These are phyloP conservation scores for Marasmarcha lunaedactyla DNA, from an alignment of 2,888 invertebrate species.

Conservation along the genomic window DNA sequence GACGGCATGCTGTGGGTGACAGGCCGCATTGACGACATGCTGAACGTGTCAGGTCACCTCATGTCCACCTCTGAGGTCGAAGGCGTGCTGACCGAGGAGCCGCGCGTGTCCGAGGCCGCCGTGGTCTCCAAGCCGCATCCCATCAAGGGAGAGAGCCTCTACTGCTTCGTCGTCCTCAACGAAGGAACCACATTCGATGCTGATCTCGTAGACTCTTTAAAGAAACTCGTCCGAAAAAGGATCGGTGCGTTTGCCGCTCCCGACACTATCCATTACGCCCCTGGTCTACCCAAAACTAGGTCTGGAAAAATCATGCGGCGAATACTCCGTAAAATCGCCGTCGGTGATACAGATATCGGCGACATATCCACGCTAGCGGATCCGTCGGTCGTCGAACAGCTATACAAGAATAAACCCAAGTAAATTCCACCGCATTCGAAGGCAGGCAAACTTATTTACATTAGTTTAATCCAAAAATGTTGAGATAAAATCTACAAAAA, in stretches of 20 bases:
- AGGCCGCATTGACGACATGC: conserved; percentile 97
- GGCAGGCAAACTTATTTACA: too few species aligned
- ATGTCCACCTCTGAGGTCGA: conserved; percentile 97
- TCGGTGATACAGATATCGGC: conserved; percentile 89
- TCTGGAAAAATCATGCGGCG: conserved; percentile 99
- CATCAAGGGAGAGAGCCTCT: conserved; percentile 96
- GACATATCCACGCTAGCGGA: conserved; percentile 96
- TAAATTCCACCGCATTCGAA: too few species aligned
- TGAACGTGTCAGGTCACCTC: conserved; percentile 97
- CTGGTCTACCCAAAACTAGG: conserved; percentile 94
- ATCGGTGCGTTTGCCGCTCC: conserved; percentile 98
- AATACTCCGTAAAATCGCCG: conserved; percentile 92
- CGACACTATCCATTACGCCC: conserved; percentile 93
- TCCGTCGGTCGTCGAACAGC: conserved; percentile 84
- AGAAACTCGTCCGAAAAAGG: conserved; percentile 84
- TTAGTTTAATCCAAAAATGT: too few species aligned
- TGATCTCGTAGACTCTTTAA: conserved; percentile 78
- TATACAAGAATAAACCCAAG: conserved; percentile 79
- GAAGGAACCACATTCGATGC: conserved; percentile 79
- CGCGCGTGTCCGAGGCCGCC: conserved; percentile 90
- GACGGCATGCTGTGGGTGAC: conserved; percentile 98
- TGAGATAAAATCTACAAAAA: background rate
- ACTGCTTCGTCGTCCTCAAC: conserved; percentile 96
- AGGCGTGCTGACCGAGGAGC: conserved; percentile 82
- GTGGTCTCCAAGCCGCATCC: conserved; percentile 95